Evolutionary conservation across 37 sponge, comb jelly and placozoan species (phyloP).

Genomic region (Aplysina aerophoba): DNA sequence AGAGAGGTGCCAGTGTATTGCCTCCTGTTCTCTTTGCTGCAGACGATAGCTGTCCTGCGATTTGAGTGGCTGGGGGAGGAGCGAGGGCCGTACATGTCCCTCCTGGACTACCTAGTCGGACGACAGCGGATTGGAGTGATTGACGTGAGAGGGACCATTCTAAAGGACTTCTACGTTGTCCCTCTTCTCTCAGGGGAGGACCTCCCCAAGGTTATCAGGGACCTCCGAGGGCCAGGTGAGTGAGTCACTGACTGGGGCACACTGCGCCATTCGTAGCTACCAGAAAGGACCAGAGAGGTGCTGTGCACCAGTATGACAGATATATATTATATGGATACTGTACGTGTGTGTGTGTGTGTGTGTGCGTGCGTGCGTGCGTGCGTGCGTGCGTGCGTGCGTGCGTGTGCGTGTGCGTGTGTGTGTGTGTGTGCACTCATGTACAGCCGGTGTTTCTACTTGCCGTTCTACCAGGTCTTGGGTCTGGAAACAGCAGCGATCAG

Average conservation of each 20-base stretch:
- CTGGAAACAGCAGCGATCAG: conserved; percentile 10
- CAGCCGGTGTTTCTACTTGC: no score
- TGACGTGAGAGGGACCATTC: not conserved
- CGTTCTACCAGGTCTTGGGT: conserved; percentile 51
- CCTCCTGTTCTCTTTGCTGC: not conserved
- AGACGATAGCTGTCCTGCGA: conserved; percentile 66
- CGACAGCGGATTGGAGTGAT: conserved; percentile 69
- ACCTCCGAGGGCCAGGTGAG: conserved; percentile 15
- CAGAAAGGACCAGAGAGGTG: no score
- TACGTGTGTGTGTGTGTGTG: conserved; percentile 11
- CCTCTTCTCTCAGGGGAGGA: conserved; percentile 43
- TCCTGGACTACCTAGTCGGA: conserved; percentile 71
- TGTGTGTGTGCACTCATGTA: not conserved
- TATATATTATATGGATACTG: not conserved
- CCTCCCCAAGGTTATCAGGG: conserved; percentile 38
- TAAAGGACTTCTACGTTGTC: conserved; percentile 83
- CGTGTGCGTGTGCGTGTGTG: conserved; percentile 5
- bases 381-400: not conserved
- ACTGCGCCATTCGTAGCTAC: no score
- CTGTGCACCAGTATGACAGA: no score
- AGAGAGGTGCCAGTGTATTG: no score
- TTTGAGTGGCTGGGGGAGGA: conserved; percentile 63
- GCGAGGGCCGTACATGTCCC: conserved; percentile 45
- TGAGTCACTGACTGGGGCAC: conserved; percentile 53
- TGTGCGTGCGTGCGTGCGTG: not conserved